Evolutionary conservation across 2,888 invertebrate species (phyloP), one percentile per base, ranked within the genome.

Genomic region (Pterostichus madidus): DNA sequence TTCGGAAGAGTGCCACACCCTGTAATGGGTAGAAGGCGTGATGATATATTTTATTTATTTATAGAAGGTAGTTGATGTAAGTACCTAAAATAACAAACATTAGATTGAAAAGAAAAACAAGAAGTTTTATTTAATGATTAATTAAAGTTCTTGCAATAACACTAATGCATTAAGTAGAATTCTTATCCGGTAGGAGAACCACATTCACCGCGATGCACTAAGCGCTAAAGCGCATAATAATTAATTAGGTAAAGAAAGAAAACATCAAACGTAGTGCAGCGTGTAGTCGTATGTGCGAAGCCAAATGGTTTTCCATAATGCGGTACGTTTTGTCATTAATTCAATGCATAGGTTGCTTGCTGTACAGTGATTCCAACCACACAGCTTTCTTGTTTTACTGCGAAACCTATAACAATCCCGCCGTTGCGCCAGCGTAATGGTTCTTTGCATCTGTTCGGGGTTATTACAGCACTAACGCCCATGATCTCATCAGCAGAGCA

Each of bases 331-430:
- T 24, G 80, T 80, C 68, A 80, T 80, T 80, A 80, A 80, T 80
- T 80, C 80, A 44, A 80, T 52, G 68, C 35, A 68, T 61, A 79
- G 61, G 7, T 39, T 1, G 39, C 7, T 39, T 39, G 39, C 7
- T 8, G 7, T 53, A 68, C 80, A 80, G 49, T 80, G 80, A 80
- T 80, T 80, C 68, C 68, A 80, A 49, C 64, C 68, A 31, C 80
- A 13, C 8, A 56, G 80, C 80, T 61, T 68, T 80, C 68, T 64
- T 80, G 68, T 80, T 80, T 68, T 80, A 80, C 80, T 80, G 64
- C 68, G 17, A 80, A 80, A 80, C 80, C 80, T 49, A 80, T 80
- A 80, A 80, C 80, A 80, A 68, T 80, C 59, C 68, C 68, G 68
- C 39, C 17, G 64, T 32, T n/a, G 35, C 64, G 64, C 64, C 24